Evolutionary conservation across 2,113 vertebrate genomes (phyloP).

Genomic region (Grus americana): DNA sequence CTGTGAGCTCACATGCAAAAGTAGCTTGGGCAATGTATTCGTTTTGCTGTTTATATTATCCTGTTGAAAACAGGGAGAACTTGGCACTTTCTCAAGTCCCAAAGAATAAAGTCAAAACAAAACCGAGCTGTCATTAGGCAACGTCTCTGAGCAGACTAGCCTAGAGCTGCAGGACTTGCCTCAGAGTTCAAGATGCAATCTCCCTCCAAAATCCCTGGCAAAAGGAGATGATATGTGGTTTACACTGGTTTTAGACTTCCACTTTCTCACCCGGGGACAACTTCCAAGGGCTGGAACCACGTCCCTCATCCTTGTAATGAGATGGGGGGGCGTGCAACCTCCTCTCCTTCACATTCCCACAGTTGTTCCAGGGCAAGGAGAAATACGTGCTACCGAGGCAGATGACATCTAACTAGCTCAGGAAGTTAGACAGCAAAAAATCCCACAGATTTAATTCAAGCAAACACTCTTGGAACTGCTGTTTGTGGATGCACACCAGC

Average conservation of each 20-base stretch:
- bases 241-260: neutral
- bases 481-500: neutral
- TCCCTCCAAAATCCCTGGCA: neutral
- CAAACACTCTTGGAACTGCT: neutral
- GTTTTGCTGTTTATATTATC: constrained; percentile 19
- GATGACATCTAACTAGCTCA: neutral
- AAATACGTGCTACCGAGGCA: neutral
- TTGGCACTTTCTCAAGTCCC: neutral
- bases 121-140: neutral
- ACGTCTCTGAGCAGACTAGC: rapidly evolving
- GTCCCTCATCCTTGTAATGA: neutral
- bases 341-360: neutral
- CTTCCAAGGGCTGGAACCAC: neutral
- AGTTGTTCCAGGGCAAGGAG: neutral
- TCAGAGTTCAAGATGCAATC: neutral
- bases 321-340: neutral
- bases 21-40: neutral
- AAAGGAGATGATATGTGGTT: neutral
- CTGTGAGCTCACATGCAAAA: neutral
- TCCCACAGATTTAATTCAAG: neutral
- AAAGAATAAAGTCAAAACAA: neutral
- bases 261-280: neutral
- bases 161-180: neutral
- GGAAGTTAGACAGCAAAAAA: neutral
- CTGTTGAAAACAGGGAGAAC: neutral